Conservation (phyloP, 1,140 invertebrate species). For the Cyclargus thomasi region DNA sequence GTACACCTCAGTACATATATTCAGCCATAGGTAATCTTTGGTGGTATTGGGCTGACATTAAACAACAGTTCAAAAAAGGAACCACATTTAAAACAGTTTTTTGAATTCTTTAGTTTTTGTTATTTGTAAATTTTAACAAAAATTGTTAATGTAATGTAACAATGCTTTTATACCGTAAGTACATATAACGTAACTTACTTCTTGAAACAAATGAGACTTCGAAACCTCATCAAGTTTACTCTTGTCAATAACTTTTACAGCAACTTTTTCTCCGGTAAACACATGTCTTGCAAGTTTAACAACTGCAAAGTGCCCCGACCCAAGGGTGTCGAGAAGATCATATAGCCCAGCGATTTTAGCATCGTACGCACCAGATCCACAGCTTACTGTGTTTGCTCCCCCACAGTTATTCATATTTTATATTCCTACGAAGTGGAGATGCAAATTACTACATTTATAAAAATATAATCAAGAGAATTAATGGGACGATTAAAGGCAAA, state of each 20-base stretch:
- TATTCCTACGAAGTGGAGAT: not conserved
- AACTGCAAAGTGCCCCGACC: conserved; percentile 97
- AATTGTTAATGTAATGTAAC: too few species aligned
- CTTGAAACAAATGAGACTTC: conserved; percentile 97
- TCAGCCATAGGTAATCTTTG: too few species aligned
- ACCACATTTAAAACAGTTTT: too few species aligned
- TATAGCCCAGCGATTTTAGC: conserved; percentile 97
- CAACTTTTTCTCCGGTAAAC: conserved; percentile 99
- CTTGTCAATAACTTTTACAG: conserved; percentile 98
- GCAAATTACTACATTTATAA: too few species aligned
- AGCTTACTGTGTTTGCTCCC: conserved; percentile 42
- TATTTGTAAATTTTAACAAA: too few species aligned
- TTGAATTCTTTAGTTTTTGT: too few species aligned
- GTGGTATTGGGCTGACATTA: too few species aligned
- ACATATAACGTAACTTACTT: conserved; percentile 74
- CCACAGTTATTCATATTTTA: conserved; percentile 61
- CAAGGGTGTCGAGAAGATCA: conserved; percentile 95
- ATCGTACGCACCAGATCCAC: conserved; percentile 77
- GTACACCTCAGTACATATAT: too few species aligned
- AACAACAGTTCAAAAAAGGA: too few species aligned
- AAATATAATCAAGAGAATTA: too few species aligned
- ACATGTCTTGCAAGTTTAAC: conserved; percentile 99
- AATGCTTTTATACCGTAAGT: not conserved
- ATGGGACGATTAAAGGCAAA: not conserved
- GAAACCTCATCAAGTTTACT: conserved; percentile 97